phyloP scores from a whole-genome alignment of 2,888 invertebrate species.

The Pterostichus madidus region DNA sequence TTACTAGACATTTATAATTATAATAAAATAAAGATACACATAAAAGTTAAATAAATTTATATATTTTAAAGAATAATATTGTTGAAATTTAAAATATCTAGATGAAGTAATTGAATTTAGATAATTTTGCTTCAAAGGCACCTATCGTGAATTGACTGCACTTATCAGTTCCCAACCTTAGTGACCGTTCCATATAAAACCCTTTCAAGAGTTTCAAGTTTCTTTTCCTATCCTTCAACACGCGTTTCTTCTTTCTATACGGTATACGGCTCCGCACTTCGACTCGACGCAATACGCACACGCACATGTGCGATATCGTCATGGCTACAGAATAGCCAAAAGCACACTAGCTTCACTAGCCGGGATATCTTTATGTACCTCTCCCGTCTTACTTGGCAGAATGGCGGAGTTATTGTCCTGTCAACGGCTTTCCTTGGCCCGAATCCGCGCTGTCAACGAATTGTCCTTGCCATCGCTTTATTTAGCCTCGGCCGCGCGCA shows the following conservation, averaged over 20 bases:
- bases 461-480: conserved; percentile 49
- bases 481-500: conserved; percentile 20
- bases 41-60: too few relatives aligned
- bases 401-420: conserved; percentile 60
- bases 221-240: neutral
- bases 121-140: neutral
- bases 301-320: neutral
- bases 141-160: neutral
- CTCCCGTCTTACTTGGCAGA: conserved; percentile 16
- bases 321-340: conserved; percentile 34
- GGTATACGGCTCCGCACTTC: neutral
- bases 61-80: too few relatives aligned
- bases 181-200: conserved; percentile 15
- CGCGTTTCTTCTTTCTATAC: neutral
- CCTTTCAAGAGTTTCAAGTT: conserved; percentile 17
- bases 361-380: conserved; percentile 60
- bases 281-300: neutral
- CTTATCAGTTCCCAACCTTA: conserved; percentile 15
- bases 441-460: conserved; percentile 42
- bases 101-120: neutral
- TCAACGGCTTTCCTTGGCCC: conserved; percentile 54
- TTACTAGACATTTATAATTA: too few relatives aligned
- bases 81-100: too few relatives aligned
- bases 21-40: too few relatives aligned
- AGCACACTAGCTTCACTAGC: neutral